These are phyloP conservation scores for Rhopalosiphum nymphaeae DNA, from an alignment of 2,888 invertebrate genomes.

Conservation along the genomic window DNA sequence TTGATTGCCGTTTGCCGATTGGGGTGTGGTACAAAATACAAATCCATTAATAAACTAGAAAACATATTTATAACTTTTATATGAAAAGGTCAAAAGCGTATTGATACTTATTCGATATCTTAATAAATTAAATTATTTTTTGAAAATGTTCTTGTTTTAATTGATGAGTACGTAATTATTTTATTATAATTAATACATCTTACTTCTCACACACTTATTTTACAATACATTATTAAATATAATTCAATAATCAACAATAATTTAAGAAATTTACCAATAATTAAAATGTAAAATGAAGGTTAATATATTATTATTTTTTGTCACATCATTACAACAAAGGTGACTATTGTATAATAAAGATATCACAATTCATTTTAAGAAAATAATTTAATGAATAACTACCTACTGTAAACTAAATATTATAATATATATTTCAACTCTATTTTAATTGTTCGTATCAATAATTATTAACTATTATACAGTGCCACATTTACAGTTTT, in stretches of 20 bases:
- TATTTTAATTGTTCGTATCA: no score
- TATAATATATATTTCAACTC: no score
- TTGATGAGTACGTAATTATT: not conserved
- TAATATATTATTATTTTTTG: not conserved
- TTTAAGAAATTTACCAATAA: not conserved
- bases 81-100: not conserved
- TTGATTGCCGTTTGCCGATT: not conserved
- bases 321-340: no score
- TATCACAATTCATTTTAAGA: no score
- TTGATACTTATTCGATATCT: not conserved
- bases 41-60: conserved; percentile 21
- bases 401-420: no score
- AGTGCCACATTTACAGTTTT: no score
- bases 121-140: not conserved
- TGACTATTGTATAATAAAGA: no score
- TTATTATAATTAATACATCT: not conserved
- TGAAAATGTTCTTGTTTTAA: not conserved
- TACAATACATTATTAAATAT: not conserved
- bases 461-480: no score
- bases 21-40: conserved; percentile 36
- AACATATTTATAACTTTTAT: not conserved
- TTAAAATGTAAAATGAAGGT: not conserved
- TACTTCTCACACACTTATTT: not conserved
- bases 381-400: no score
- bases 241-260: not conserved